phyloP scores from a whole-genome alignment of 2,888 invertebrate species.

The Stenoptilia bipunctidactyla region DNA sequence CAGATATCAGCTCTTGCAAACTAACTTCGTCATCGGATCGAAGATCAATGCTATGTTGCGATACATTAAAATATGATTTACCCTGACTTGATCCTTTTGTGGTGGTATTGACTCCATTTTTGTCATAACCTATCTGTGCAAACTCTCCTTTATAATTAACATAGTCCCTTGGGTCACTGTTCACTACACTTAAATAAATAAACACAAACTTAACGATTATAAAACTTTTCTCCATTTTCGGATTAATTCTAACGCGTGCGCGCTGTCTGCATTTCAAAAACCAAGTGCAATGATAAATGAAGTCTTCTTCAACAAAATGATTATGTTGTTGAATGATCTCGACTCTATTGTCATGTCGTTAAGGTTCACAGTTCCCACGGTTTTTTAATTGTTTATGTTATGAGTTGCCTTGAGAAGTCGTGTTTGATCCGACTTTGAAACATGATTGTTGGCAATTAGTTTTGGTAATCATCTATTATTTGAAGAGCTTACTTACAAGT shows the following conservation, averaged over 20 bases:
- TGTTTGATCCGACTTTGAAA: constrained; percentile 42
- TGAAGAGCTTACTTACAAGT: too few relatives aligned
- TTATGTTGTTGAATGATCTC: not conserved
- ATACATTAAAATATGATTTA: not conserved
- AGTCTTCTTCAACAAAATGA: not conserved
- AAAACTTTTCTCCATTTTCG: not conserved
- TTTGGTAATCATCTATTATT: constrained; percentile 15
- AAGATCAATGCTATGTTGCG: constrained; percentile 10
- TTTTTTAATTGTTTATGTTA: not conserved
- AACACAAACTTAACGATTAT: constrained; percentile 17
- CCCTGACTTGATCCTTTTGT: not conserved
- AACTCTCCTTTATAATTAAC: constrained; percentile 26
- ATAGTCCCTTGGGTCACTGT: constrained; percentile 31
- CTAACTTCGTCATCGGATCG: too few relatives aligned
- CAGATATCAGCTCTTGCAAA: too few relatives aligned
- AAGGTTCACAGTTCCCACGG: not conserved
- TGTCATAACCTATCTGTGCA: constrained; percentile 20
- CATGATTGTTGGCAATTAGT: constrained; percentile 30
- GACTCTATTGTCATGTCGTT: constrained; percentile 11
- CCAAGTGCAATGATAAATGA: constrained; percentile 31
- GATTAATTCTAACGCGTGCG: constrained; percentile 29
- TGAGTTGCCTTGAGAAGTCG: constrained; percentile 37
- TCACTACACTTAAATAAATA: constrained; percentile 20
- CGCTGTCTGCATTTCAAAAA: constrained; percentile 26
- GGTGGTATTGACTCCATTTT: constrained; percentile 9